These are phyloP conservation scores for Gobiocypris rarus DNA, from an alignment of 2,113 vertebrate species.

Conservation along the genomic window DNA sequence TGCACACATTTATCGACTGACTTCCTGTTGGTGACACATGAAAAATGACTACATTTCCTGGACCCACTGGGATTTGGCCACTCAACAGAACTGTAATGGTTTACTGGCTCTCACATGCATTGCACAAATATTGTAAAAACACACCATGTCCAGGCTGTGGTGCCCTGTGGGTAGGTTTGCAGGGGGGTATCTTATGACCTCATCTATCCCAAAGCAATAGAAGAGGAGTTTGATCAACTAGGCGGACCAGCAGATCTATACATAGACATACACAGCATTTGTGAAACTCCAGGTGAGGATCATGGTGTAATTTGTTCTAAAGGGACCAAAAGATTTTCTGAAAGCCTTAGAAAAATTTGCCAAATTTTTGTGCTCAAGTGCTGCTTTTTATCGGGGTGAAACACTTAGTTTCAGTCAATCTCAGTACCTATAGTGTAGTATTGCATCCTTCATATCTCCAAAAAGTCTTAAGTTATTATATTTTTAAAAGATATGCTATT, in stretches of 20 bases:
- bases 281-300: neutral
- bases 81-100: slow-evolving; percentile 36
- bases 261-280: neutral
- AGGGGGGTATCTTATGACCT: neutral
- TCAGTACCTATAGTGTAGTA: too few species aligned
- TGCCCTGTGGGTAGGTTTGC: slow-evolving; percentile 11
- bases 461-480: too few species aligned
- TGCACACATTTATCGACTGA: slow-evolving; percentile 47
- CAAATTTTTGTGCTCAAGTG: too few species aligned
- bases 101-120: slow-evolving; percentile 27
- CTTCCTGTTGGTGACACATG: slow-evolving; percentile 39
- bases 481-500: too few species aligned
- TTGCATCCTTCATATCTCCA: too few species aligned
- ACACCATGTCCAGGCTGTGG: neutral
- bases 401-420: too few species aligned
- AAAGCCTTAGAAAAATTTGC: neutral
- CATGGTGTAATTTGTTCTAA: slow-evolving; percentile 43
- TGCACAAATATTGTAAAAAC: slow-evolving; percentile 23
- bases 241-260: neutral
- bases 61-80: slow-evolving; percentile 31
- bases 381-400: too few species aligned
- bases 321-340: slow-evolving; percentile 34
- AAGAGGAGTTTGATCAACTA: slow-evolving; percentile 13
- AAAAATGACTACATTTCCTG: slow-evolving; percentile 45
- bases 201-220: slow-evolving; percentile 22